phyloP scores from a whole-genome alignment of 2,888 invertebrate genomes.

The Tupiocoris notatus region DNA sequence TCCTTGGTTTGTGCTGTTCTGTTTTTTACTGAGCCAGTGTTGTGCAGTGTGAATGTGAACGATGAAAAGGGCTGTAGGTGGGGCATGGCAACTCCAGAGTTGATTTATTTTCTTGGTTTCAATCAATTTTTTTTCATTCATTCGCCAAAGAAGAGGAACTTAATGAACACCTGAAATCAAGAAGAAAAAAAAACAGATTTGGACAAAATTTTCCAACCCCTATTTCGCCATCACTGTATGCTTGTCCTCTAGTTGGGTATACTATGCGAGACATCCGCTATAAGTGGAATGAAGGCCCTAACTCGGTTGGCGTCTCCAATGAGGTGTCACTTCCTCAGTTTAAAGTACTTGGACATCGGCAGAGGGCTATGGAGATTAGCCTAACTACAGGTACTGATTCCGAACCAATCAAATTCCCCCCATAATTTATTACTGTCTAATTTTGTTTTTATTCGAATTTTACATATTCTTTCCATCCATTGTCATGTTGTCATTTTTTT shows the following conservation, averaged over 20 bases:
- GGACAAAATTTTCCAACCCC: constrained; percentile 5
- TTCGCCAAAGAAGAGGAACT: too few species aligned
- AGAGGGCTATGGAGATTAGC: constrained; percentile 93
- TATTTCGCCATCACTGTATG: constrained; percentile 34
- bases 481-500: background rate
- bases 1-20: constrained; percentile 24
- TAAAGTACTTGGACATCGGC: constrained; percentile 95
- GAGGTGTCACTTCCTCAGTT: constrained; percentile 97
- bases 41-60: constrained; percentile 36
- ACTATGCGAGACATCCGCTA: constrained; percentile 97
- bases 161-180: too few species aligned
- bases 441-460: background rate
- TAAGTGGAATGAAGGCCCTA: constrained; percentile 94
- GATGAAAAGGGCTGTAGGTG: constrained; percentile 40
- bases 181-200: background rate
- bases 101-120: background rate
- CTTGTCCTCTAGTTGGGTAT: constrained; percentile 76
- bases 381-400: constrained; percentile 82
- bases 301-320: constrained; percentile 92
- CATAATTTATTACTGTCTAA: constrained; percentile 1
- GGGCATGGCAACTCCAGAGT: constrained; percentile 36
- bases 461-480: background rate
- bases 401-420: constrained; percentile 24
- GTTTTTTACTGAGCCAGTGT: constrained; percentile 33
- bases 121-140: too few species aligned